Percentiles rank a stretch among this genome's conserved stretches.
Evolutionary conservation across 1,140 invertebrate genomes (phyloP).

Genomic region (Platorchestia sp.): DNA sequence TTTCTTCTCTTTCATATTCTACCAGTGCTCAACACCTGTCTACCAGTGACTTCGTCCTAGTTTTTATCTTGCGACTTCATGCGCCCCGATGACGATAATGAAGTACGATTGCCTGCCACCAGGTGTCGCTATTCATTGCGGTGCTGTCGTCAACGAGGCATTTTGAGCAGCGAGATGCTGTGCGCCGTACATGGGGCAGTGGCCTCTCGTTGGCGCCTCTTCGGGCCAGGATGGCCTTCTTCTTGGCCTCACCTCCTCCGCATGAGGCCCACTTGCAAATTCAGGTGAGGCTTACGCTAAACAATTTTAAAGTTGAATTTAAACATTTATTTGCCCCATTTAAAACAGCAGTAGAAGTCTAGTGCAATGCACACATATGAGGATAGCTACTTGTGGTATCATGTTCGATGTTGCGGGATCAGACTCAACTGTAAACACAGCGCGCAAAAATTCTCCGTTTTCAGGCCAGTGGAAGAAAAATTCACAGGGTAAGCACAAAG

Average conservation of each 20-base stretch:
- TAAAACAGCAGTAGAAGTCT: too few species aligned
- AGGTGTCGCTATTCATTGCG: conserved; percentile 52
- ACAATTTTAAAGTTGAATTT: too few species aligned
- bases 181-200: conserved; percentile 46
- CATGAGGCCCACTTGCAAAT: background rate
- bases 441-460: background rate
- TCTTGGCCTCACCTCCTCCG: conserved; percentile 31
- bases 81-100: background rate
- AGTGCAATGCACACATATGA: too few species aligned
- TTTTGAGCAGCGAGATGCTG: conserved; percentile 13
- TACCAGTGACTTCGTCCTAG: too few species aligned
- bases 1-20: too few species aligned
- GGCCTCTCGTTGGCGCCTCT: background rate
- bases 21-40: too few species aligned
- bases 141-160: conserved; percentile 30
- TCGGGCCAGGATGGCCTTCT: conserved; percentile 30
- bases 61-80: background rate
- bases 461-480: background rate
- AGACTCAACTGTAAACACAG: background rate
- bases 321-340: too few species aligned
- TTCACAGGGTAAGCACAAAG: background rate
- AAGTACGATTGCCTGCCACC: background rate
- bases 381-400: too few species aligned
- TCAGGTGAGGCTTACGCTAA: conserved; percentile 4
- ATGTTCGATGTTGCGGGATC: too few species aligned